Evolutionary conservation across 2,888 invertebrate genomes (phyloP).

Genomic region (Sylvicola fuscatus): DNA sequence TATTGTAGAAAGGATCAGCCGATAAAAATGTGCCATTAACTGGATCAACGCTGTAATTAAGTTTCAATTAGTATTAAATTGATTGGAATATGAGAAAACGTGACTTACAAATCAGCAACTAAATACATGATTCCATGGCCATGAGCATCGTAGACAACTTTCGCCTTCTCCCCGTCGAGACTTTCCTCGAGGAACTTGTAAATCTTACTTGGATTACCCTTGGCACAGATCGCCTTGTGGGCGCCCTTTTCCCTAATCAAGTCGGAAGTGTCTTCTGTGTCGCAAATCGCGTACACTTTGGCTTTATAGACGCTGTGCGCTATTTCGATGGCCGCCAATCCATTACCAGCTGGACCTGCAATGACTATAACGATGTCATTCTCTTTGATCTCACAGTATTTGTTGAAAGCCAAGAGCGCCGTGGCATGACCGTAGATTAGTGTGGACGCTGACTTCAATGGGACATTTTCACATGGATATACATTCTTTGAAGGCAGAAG

Average conservation of each 20-base stretch:
- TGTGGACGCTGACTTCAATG: constrained; percentile 33
- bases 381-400: constrained; percentile 27
- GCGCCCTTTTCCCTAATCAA: constrained; percentile 39
- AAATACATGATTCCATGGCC: constrained; percentile 37
- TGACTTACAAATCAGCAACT: constrained; percentile 32
- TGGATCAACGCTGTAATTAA: constrained; percentile 2
- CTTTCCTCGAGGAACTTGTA: constrained; percentile 31
- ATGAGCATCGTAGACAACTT: constrained; percentile 41
- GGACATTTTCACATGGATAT: constrained; percentile 31
- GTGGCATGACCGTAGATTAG: constrained; percentile 39
- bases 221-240: constrained; percentile 30
- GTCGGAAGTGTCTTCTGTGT: constrained; percentile 35
- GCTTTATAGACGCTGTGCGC: constrained; percentile 44
- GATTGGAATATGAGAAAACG: constrained; percentile 10
- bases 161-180: constrained; percentile 35
- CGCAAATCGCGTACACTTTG: constrained; percentile 47
- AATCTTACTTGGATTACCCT: constrained; percentile 31
- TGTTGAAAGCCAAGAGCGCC: constrained; percentile 39
- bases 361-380: constrained; percentile 39
- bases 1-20: constrained; percentile 4
- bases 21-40: constrained; percentile 1
- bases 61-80: neutral
- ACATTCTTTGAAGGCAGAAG: constrained; percentile 33
- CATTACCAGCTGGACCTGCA: constrained; percentile 39
- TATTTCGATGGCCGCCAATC: constrained; percentile 44